Percentiles rank a stretch among this genome's conserved stretches.
These are phyloP conservation scores for Troides helena DNA, from an alignment of 2,888 invertebrate genomes.

Conservation along the genomic window DNA sequence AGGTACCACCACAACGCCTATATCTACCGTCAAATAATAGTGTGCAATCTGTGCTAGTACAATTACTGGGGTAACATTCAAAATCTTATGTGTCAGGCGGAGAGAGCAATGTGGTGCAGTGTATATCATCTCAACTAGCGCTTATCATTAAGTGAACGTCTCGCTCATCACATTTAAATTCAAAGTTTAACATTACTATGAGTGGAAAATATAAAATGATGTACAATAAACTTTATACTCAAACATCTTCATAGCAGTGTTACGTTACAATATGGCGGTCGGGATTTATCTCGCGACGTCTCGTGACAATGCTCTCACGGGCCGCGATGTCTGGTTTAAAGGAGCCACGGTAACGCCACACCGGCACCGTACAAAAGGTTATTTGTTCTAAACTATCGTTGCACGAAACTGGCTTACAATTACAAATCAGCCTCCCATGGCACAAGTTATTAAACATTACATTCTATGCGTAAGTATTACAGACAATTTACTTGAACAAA, in stretches of 20 bases:
- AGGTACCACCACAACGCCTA: too few relatives aligned
- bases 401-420: slow-evolving; percentile 56
- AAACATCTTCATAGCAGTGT: slow-evolving; percentile 1
- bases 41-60: too few relatives aligned
- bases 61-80: too few relatives aligned
- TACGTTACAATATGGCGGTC: not conserved
- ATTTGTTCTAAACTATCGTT: slow-evolving; percentile 62
- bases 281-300: slow-evolving; percentile 19
- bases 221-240: not conserved
- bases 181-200: too few relatives aligned
- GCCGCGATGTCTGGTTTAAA: slow-evolving; percentile 24
- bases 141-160: too few relatives aligned
- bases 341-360: slow-evolving; percentile 37
- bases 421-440: slow-evolving; percentile 68
- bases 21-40: too few relatives aligned
- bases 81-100: too few relatives aligned
- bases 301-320: slow-evolving; percentile 19
- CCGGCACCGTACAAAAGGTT: slow-evolving; percentile 39
- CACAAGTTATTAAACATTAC: slow-evolving; percentile 72
- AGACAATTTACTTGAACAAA: slow-evolving; percentile 77
- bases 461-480: slow-evolving; percentile 72
- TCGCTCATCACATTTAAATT: too few relatives aligned
- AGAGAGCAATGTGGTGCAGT: too few relatives aligned
- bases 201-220: not conserved
- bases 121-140: too few relatives aligned